Conservation (phyloP, 2,888 invertebrate genomes). For the Colostygia pectinataria region DNA sequence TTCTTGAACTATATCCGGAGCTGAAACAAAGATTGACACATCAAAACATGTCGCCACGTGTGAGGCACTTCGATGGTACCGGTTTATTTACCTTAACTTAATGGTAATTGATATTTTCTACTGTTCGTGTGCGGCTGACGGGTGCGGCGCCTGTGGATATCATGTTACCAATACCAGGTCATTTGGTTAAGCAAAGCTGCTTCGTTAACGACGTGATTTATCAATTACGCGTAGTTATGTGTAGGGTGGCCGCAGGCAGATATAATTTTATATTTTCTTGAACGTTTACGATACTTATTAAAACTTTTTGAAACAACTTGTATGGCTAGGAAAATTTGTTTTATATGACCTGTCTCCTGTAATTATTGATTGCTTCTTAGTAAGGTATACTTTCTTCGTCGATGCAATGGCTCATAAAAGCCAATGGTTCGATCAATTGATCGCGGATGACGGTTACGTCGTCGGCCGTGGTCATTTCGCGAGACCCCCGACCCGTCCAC, state of each 20-base stretch:
- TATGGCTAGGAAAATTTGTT: constrained; percentile 7
- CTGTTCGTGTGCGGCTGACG: constrained; percentile 30
- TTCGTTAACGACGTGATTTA: constrained; percentile 34
- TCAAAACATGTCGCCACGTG: constrained; percentile 29
- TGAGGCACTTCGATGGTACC: constrained; percentile 30
- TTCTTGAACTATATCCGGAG: constrained; percentile 87
- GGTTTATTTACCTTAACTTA: constrained; percentile 36
- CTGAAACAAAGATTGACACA: constrained; percentile 77
- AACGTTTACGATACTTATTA: no score
- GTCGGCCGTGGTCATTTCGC: constrained; percentile 51
- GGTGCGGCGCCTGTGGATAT: constrained; percentile 35
- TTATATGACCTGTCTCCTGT: constrained; percentile 1
- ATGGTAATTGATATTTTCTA: constrained; percentile 39
- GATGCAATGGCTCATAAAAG: constrained; percentile 45
- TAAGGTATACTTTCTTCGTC: constrained; percentile 42
- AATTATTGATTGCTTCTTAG: constrained; percentile 13
- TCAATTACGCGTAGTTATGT: constrained; percentile 26
- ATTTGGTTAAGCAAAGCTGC: constrained; percentile 35
- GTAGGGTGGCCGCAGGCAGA: constrained; percentile 12
- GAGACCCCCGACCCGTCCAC: constrained; percentile 73
- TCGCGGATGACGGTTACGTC: constrained; percentile 46
- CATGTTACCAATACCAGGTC: constrained; percentile 29
- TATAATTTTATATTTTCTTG: constrained; percentile 6
- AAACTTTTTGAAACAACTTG: not conserved
- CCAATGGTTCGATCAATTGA: constrained; percentile 60